Conservation (phyloP, 2,888 invertebrate species). For the Stramonita haemastoma region DNA sequence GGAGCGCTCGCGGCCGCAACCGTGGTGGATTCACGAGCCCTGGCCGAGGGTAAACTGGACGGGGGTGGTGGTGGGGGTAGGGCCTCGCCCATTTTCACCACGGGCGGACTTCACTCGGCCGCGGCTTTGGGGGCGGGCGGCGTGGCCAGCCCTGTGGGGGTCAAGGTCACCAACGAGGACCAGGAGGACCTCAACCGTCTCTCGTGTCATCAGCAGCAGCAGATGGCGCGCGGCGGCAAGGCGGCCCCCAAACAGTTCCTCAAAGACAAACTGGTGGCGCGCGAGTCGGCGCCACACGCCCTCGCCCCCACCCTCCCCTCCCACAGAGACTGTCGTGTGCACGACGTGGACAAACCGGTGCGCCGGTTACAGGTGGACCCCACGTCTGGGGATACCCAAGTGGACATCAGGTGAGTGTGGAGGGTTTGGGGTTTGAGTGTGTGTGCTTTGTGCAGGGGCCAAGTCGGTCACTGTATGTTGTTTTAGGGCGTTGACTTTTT, state of each 20-base stretch:
- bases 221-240: constrained; percentile 11
- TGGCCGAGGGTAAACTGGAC: background rate
- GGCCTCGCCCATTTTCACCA: constrained; percentile 42
- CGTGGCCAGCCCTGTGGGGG: constrained; percentile 39
- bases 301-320: constrained; percentile 34
- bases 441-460: background rate
- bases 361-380: constrained; percentile 62
- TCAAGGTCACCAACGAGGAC: constrained; percentile 50
- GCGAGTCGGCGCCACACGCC: constrained; percentile 47
- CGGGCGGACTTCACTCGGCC: constrained; percentile 3
- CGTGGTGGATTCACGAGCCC: background rate
- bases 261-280: constrained; percentile 63
- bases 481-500: too few relatives aligned
- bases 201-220: constrained; percentile 42
- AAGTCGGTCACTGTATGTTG: too few relatives aligned
- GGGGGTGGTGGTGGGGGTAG: background rate
- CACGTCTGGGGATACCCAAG: constrained; percentile 57
- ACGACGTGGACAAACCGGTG: constrained; percentile 63
- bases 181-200: constrained; percentile 51
- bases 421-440: background rate
- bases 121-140: background rate
- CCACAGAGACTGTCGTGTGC: constrained; percentile 44
- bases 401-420: constrained; percentile 29
- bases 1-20: background rate
- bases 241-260: constrained; percentile 54